Evolutionary conservation across 1,140 invertebrate genomes (phyloP).

Genomic region (Portunus trituberculatus): DNA sequence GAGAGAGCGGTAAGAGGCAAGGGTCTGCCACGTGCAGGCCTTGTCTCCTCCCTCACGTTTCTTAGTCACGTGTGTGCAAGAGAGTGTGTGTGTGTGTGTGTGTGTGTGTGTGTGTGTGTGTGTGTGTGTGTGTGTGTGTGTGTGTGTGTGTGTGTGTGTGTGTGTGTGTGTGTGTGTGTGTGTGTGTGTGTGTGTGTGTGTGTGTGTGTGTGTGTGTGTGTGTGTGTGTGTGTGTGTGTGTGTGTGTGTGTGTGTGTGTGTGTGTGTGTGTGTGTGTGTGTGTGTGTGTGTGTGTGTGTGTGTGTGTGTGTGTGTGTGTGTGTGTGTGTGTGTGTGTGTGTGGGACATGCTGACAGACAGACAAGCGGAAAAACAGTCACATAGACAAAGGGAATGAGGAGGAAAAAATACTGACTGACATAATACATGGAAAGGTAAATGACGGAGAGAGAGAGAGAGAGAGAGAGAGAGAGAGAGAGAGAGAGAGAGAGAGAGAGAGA

Average conservation of each 20-base stretch:
- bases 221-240: not conserved
- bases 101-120: conserved; percentile 38
- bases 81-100: conserved; percentile 38
- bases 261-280: conserved; percentile 38
- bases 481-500: no score
- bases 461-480: no score
- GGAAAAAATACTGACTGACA: no score
- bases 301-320: conserved; percentile 33
- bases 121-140: conserved; percentile 25
- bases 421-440: no score
- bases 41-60: conserved; percentile 35
- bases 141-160: conserved; percentile 33
- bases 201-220: conserved; percentile 34
- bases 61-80: conserved; percentile 28
- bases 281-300: conserved; percentile 25
- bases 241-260: conserved; percentile 43
- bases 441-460: no score
- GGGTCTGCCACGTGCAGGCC: not conserved
- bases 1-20: conserved; percentile 3
- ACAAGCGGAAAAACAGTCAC: no score
- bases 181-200: not conserved
- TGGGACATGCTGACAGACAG: no score
- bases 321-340: not conserved
- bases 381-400: no score
- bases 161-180: not conserved